Evolutionary conservation across 2,113 vertebrate species (phyloP).

Genomic region (Tursiops truncatus): DNA sequence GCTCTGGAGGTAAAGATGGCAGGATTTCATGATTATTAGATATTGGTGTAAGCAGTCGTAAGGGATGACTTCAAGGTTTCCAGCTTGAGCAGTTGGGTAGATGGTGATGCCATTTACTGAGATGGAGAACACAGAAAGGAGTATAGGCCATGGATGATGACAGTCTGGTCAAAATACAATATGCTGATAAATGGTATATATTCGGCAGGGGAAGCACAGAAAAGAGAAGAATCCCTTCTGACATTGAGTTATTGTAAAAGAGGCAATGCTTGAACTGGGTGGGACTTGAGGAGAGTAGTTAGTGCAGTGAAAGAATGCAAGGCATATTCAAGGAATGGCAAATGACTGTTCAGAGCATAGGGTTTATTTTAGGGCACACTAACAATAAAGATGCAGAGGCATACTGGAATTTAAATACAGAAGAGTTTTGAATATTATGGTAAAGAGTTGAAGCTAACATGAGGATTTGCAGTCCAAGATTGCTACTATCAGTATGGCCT

Average conservation of each 20-base stretch:
- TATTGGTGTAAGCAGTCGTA: background rate
- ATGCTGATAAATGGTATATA: background rate
- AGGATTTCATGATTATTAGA: background rate
- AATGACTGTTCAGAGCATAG: background rate
- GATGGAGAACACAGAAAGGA: background rate
- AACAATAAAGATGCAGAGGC: background rate
- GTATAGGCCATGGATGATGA: background rate
- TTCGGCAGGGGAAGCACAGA: background rate
- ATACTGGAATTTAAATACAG: background rate
- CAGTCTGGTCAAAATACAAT: background rate
- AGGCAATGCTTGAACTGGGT: background rate
- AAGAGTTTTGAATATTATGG: background rate
- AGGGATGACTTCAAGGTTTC: background rate
- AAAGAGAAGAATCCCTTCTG: background rate
- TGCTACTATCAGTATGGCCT: background rate
- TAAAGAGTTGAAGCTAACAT: background rate
- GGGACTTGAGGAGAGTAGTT: background rate
- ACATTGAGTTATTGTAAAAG: background rate
- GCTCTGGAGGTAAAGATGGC: background rate
- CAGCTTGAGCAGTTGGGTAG: background rate
- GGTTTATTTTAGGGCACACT: background rate
- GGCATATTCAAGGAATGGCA: background rate
- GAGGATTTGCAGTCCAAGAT: background rate
- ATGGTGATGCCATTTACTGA: background rate
- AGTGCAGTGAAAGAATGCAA: background rate